Conservation (phyloP, 1,140 invertebrate genomes). For the Hypsibius dujardini region DNA sequence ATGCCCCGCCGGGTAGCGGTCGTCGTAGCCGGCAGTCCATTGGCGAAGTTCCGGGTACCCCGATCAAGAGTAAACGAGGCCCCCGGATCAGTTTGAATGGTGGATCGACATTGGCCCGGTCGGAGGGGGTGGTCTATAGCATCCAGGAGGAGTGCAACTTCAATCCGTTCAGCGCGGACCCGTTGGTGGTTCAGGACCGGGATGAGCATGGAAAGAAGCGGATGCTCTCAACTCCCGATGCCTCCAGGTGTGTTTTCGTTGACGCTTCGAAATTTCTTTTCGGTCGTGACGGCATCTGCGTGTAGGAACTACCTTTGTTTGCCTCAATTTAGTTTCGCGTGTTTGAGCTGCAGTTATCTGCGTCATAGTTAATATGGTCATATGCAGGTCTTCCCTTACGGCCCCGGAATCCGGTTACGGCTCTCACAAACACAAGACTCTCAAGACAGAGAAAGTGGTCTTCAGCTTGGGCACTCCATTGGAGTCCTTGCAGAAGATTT, state of each 20-base stretch:
- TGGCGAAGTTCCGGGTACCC: neutral
- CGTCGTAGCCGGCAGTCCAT: neutral
- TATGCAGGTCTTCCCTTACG: neutral
- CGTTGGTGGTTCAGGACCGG: neutral
- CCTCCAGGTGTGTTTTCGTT: neutral
- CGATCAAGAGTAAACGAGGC: neutral
- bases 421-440: neutral
- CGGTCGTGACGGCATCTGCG: neutral
- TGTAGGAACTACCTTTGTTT: neutral
- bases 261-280: neutral
- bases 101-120: neutral
- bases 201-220: neutral
- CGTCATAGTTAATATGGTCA: neutral
- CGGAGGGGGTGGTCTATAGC: neutral
- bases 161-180: neutral
- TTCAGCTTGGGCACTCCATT: conserved; percentile 11
- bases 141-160: neutral
- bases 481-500: neutral
- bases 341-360: neutral
- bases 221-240: neutral
- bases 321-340: neutral
- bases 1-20: neutral
- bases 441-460: neutral
- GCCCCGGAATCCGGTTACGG: neutral
- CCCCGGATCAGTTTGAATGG: neutral